Evolutionary conservation across 2,113 vertebrate species (phyloP), one percentile per base, ranked within the genome.

Genomic region (cat (Felis catus)): DNA sequence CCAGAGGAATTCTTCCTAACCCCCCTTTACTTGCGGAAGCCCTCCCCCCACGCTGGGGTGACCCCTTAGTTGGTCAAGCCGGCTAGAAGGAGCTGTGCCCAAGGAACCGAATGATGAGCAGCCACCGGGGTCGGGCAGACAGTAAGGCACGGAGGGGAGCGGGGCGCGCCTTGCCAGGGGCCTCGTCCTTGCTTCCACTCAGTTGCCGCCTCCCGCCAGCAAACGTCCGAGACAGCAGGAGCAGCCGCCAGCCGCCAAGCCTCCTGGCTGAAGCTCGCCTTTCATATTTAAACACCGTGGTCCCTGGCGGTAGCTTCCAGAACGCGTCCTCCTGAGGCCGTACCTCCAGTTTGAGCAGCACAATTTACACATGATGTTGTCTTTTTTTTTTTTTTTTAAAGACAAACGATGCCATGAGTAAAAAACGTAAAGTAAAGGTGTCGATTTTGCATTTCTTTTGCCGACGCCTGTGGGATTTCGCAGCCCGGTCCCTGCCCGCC

Each of bases 281-380:
- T 39, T 61, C 16, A 0, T 11, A 0, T 33, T 76, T 31, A 12
- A 66, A 36, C 39, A 39, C 12, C 1, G 51, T 41, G 3, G 0
- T 7, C 33, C 58, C 48, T 15, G 29, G 58, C 4, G 0, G 4
- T 41, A 7, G 19, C 9, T 23, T n/a, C 55, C 5, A 2, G 41
- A 29, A 36, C 0, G 0, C 0, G 8, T 48, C 80, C 4, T 36
- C 53, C n/a, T 65, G 74, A 29, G 45, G 33, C 11, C 11, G 18
- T 5, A 8, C 16, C 45, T 66, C 5, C 2, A 2, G 18, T 15
- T 21, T 41, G 10, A 3, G 41, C 70, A 0, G 29, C 65, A 13
- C 7, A 0, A 0, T 3, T 33, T 55, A 29, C 15, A 1, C 2
- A 1, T 3, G n/a, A 19, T 5, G 7, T 10, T 0, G 1, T 58